Evolutionary conservation across 2,888 invertebrate genomes (phyloP), one percentile per base, ranked within the genome.

Genomic region (Acleris literana): DNA sequence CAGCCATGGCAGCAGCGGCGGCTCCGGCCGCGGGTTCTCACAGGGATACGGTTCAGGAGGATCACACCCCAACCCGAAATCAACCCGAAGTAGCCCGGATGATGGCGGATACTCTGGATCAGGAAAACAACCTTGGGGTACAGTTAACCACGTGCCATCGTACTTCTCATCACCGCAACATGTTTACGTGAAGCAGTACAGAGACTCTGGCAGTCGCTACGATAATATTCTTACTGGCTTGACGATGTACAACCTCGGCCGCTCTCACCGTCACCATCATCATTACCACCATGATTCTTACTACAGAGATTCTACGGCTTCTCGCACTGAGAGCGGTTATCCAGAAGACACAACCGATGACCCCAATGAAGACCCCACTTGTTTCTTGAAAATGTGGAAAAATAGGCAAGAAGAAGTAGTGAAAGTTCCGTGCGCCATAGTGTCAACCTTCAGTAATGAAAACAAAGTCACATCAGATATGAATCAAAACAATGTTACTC

Each of bases 191-290:
- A 57, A 29, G 9, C 56, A 62, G 57, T 62, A 63, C 20, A 63
- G 53, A 46, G n/a, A 48, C 3, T 67, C 67, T 4, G 53, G 22
- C 11, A 67, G 67, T 22, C 67, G 67, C n/a, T 67, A 63, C 16
- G 58, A 46, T 11, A 48, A n/a, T 7, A 43, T 67, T 18, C 46
- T 63, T 5, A 57, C 33, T 43, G 67, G 63, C 22, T 63, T 67
- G 17, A 58, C 63, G 13, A 48, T 53, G 53, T 67, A 67, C 46
- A 67, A 63, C 33, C 20, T 67, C 58, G 67, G 67, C 5, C 67
- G 25, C 22, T 20, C 18, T 39, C 53, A 57, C 18, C 1, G 25
- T 25, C 7, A 25, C 25, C 11, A 57, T 25, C 53, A 63, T 46
- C 52, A 58, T 48, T 22, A 59, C 48, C 60, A 64, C 22, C 60